Base-by-base conservation (phyloP, 2,113 vertebrate genomes). In the Oncorhynchus clarkii region DNA sequence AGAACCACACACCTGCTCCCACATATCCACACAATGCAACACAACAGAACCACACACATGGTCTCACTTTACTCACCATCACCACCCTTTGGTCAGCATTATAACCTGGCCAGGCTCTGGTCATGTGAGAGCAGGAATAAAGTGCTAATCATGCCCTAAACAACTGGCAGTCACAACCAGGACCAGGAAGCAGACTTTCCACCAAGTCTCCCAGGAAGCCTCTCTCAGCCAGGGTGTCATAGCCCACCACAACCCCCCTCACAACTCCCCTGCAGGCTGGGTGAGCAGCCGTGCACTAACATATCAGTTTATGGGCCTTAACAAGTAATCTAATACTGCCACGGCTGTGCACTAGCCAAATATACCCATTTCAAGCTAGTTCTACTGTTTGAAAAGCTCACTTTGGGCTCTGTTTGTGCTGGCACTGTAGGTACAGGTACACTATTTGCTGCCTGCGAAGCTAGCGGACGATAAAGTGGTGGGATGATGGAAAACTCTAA, bases 401-500 rank as follows among this genome's bases (percentile, higher is more conserved):
- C 77, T 78, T 84, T 80, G 72, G 65, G 24, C 24, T 80, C 83
- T 89, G 85, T 87, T 87, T 86, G 83, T 87, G 75, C 81, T 88
- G 86, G 88, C 86, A 78, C 79, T 1, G 0, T 49, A 49, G 76
- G 59, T 62, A 76, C 85, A 86, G 88, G 86, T 89, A 91, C 85
- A 88, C 80, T 80, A 24, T 80, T 76, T 84, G 74, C 76, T 27
- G 77, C 77, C 84, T 8, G 78, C 82, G 72, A 79, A 13, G 67
- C 34, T 71, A 14, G 27, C 68, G 73, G 76, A 82, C 31, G 59
- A 82, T 82, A 75, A 88, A 90, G 76, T 34, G 70, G 78, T 83
- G 70, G 67, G 81, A 84, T 68, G 31, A 82, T 11, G 78, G 87
- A 90, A 90, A 90, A 92, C 90, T 89, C 88, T 85, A 88, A 84